Base-by-base conservation (phyloP, 2,113 vertebrate genomes). In the Chaetura pelagica region DNA sequence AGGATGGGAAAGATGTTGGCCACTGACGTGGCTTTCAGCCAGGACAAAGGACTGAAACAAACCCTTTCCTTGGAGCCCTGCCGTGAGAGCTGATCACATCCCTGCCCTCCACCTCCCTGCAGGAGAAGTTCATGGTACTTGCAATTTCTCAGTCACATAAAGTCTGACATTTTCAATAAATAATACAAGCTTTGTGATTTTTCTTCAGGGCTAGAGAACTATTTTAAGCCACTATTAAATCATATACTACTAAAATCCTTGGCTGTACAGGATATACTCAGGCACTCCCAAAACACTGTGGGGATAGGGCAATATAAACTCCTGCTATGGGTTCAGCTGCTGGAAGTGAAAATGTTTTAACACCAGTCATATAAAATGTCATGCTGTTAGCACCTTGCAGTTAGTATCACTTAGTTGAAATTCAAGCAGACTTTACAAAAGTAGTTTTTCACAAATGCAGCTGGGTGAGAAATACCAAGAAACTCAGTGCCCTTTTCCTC, bases 351-450 rank as follows among this genome's bases (percentile, higher is more conserved):
- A 89, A 95, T 78, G 81, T 86, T 96, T 95, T 90, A 92, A 83
- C 42, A 94, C 68, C 83, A 78, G 42, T 62, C 91, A 89, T 85
- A 80, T 69, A 93, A 89, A 95, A 95, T 42, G 55, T 58, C 97
- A 98, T 94, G 97, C 97, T 90, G 96, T 98, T 97, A 98, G 97
- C 95, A 96, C 64, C 77, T 94, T 44, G 58, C 71, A 32, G 94
- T 84, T 95, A 96, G 93, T 32, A 75, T 82, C 92, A 93, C 67
- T 95, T 77, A 48, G 44, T 34, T 62, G 90, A 92, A 96, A 95
- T 58, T 51, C 89, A 93, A 92, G 76, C 83, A 84, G 86, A 81
- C 73, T 58, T 87, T 3, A 78, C 29, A 62, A 61, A 96, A 42
- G 48, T 46, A 2, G 5, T 57, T 95, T 95, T 88, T 69, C 21